Evolutionary conservation across 2,888 invertebrate species (phyloP), one percentile per base, ranked within the genome.

Genomic region (Pyrrhia umbra): DNA sequence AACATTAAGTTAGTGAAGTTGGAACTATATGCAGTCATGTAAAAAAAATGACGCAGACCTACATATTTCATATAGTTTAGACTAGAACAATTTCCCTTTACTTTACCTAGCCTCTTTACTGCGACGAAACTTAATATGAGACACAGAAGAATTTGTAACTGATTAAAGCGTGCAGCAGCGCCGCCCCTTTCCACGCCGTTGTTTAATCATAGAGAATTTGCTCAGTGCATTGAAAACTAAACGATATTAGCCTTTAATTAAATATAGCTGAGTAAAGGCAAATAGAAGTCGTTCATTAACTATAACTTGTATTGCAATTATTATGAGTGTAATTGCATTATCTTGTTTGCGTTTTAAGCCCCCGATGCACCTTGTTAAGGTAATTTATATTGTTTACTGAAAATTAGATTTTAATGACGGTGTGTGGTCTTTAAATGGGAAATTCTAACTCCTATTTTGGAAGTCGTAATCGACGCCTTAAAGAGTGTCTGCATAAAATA

Each of bases 201-300:
- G 69, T 79, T 83, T 83, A 80, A 81, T 82, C 79, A 77, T 78
- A 68, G 66, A 73, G 74, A 81, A 86, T 85, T 86, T 82, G 82
- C 79, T 83, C 72, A 77, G 75, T 59, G 66, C 73, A 82, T 81
- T 75, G 80, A 75, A 81, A 79, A 79, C 74, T 75, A 77, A 77
- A 74, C 73, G 80, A 78, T 79, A 81, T 77, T 77, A 76, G 65
- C 59, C 68, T 81, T 77, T 85, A 84, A 84, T 85, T 82, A 78
- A 84, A 81, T 79, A 73, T 57, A 55, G 34, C 18, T 62, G 64
- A 61, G 57, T 62, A 37, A 56, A 61, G 46, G 64, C 65, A 61
- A 70, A 74, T 65, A 62, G 40, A n/a, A 56, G 47, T 55, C 27
- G 25, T 59, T 63, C 21, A 52, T 30, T 50, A 74, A 63, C 51